Evolutionary conservation across 2,888 invertebrate genomes (phyloP), one percentile per base, ranked within the genome.

Genomic region (Parascotia fuliginaria): DNA sequence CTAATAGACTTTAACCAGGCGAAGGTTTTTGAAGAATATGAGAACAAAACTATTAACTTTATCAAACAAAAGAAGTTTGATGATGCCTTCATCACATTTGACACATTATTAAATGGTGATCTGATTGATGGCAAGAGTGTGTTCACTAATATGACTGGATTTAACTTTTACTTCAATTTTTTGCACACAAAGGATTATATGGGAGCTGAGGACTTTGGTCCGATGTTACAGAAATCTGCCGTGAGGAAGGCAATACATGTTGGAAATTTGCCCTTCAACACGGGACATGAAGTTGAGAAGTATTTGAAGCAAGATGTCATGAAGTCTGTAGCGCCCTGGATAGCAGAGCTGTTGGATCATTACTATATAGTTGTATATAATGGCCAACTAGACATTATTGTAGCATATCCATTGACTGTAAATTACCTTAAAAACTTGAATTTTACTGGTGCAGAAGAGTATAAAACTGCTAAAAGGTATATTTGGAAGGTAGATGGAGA

Each of bases 331-430:
- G 95, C 96, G 4, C 93, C 94, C 0, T 95, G 95, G 94, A 88
- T 97, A 45, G 91, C 94, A 0, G 95, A 95, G 65, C 84, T 97
- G 0, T 77, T 96, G 0, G 90, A 94, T 28, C 84, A 94, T 65
- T 96, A 96, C 71, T 91, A 93, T 78, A 94, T 97, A 11, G 93
- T 98, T 34, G 93, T 98, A 53, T 98, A 98, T 81, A 98, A 95
- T 77, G 98, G 98, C 0, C 98, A 98, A 77, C 80, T 98, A 59
- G 98, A 98, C 80, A 96, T 98, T 9, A 97, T 98, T 58, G 96
- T 98, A 0, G 97, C 97, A 0, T 97, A 97, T 83, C 97, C 97
- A 0, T 78, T 97, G 40, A 98, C 98, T 0, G 93, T 96, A 13
- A 96, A 96, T 76, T 97, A 96, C 80, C 85, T 98, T 22, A 92